phyloP scores from a whole-genome alignment of 2,797 vertebrate genomes.

The Xenentodon cancila region DNA sequence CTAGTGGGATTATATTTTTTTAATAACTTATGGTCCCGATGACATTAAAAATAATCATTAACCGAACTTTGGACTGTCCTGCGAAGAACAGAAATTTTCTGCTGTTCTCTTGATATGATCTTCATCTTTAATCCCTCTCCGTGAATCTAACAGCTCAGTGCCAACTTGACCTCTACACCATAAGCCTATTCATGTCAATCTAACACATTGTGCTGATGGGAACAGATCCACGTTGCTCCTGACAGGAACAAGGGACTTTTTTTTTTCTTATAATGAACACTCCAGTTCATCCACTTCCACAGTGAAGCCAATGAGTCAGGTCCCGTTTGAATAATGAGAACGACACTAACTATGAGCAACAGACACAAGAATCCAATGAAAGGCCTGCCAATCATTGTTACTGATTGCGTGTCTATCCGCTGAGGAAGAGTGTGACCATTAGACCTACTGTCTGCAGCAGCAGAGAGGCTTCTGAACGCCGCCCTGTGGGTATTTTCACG shows the following conservation, averaged over 20 bases:
- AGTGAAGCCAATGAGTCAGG: conserved; percentile 55
- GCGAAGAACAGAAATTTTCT: conserved; percentile 24
- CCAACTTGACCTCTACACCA: conserved; percentile 76
- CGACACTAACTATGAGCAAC: conserved; percentile 61
- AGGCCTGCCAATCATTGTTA: conserved; percentile 67
- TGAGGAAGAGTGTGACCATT: conserved; percentile 58
- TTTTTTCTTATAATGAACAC: conserved; percentile 70
- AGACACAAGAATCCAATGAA: conserved; percentile 67
- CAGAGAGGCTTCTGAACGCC: conserved; percentile 49
- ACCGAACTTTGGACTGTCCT: conserved; percentile 7
- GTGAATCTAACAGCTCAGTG: conserved; percentile 60
- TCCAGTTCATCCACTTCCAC: conserved; percentile 66
- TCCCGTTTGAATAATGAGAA: conserved; percentile 74
- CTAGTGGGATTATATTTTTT: no score
- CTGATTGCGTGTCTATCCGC: conserved; percentile 58
- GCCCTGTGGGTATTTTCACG: conserved; percentile 70
- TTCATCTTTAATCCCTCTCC: conserved; percentile 64
- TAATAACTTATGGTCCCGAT: no score
- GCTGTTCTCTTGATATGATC: conserved; percentile 32
- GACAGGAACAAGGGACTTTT: conserved; percentile 73
- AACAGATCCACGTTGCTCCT: conserved; percentile 74
- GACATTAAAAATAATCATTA: conserved; percentile 10
- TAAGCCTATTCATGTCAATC: conserved; percentile 77
- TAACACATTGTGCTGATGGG: conserved; percentile 70
- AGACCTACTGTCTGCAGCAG: conserved; percentile 45